Evolutionary conservation across 2,113 vertebrate genomes (phyloP), one percentile per base, ranked within the genome.

Genomic region (Salvelinus fontinalis): DNA sequence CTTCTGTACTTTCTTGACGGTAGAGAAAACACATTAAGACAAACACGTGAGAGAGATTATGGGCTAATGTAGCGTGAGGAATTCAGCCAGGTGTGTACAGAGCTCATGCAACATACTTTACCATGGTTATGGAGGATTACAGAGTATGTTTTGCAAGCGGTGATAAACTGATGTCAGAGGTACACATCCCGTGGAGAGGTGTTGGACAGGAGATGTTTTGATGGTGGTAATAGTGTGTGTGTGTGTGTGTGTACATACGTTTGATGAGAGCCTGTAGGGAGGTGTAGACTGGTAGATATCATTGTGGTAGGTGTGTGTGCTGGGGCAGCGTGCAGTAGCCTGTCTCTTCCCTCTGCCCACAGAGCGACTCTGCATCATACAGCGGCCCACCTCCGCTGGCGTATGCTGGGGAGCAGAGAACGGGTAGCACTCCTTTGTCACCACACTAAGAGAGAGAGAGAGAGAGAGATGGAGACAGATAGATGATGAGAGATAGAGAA

Each of bases 271-370:
- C 84, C 96, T 97, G 93, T 99, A 99, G 60, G 95, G 95, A 0
- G 97, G 98, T 2, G 97, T 98, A 84, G 97, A 96, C 92, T 99
- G 97, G 93, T 97, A 99, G 93, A 99, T 98, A 51, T 97, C 92
- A 22, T 99, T 99, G 79, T 95, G 89, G 31, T 94, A 94, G 79
- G 83, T 90, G 60, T 91, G 88, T 54, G 89, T 82, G 87, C 95
- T 99, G 83, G 98, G 98, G 81, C 98, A 99, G 12, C 62, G 94
- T 0, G 94, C 91, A 0, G 95, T 98, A 22, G 98, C 97, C 89
- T 99, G 97, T 0, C 97, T 94, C 92, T 98, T 99, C 24, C 98
- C 98, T 14, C 97, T 88, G 16, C 97, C 97, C 16, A 93, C 89
- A 0, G 95, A 93, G 59, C 95, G 96, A 71, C 95, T 98, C 85